Conservation (phyloP, 2,888 invertebrate species). For the Venusia cambrica region DNA sequence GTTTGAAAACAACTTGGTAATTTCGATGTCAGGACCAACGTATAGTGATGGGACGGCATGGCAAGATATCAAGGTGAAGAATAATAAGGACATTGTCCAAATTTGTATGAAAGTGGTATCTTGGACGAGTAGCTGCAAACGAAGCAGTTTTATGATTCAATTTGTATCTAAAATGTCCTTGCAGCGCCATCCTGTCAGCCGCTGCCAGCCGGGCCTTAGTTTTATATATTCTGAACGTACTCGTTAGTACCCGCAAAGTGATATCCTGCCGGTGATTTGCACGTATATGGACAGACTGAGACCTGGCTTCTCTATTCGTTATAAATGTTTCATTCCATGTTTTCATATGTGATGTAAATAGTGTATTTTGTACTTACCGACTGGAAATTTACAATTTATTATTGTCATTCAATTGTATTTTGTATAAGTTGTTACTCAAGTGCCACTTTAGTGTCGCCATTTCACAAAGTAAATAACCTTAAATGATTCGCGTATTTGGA, state of each 20-base stretch:
- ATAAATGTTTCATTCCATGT: constrained; percentile 55
- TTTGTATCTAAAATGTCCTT: constrained; percentile 1
- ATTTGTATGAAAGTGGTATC: no score
- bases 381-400: constrained; percentile 34
- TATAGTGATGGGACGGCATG: no score
- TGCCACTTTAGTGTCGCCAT: constrained; percentile 19
- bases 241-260: constrained; percentile 11
- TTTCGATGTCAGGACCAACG: no score
- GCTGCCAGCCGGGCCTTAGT: no score
- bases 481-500: constrained; percentile 44
- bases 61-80: no score
- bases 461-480: constrained; percentile 30
- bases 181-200: no score
- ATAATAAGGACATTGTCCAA: no score
- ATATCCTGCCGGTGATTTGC: constrained; percentile 20
- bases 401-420: constrained; percentile 26
- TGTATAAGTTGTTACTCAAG: constrained; percentile 30
- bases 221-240: no score
- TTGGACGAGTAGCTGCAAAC: no score
- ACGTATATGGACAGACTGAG: constrained; percentile 45
- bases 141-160: no score
- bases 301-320: constrained; percentile 30
- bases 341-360: constrained; percentile 61
- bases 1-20: no score
- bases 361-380: constrained; percentile 68